A percentile compares a stretch with the other conserved stretches of the same genome.
phyloP scores from a whole-genome alignment of 2,797 vertebrate genomes.

The Alcedo atthis region DNA sequence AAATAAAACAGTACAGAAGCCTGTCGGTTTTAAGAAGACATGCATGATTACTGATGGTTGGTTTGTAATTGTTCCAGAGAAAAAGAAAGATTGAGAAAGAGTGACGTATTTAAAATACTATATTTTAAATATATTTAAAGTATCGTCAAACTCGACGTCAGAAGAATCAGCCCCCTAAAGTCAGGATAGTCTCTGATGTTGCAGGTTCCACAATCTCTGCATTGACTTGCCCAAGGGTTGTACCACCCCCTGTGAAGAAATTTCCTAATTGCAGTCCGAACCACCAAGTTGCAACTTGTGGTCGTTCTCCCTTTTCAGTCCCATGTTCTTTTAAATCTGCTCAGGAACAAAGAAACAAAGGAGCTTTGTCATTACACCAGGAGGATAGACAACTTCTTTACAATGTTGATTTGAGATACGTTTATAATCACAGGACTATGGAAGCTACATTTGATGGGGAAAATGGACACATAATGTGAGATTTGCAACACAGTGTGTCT shows the following conservation, averaged over 20 bases:
- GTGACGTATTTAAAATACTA: not conserved
- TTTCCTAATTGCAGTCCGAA: not conserved
- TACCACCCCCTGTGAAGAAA: not conserved
- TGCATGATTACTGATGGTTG: not conserved
- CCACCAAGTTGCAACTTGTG: not conserved
- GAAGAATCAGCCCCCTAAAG: not conserved
- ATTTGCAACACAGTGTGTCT: not conserved
- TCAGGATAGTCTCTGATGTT: not conserved
- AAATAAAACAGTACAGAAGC: not conserved
- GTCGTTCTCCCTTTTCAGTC: not conserved
- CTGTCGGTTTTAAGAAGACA: not conserved
- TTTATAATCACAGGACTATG: not conserved
- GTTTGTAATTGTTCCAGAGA: not conserved
- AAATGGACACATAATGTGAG: not conserved
- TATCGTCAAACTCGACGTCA: not conserved
- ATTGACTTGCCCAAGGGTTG: not conserved
- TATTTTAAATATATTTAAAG: not conserved
- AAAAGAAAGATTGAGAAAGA: not conserved
- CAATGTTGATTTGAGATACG: not conserved
- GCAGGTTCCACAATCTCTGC: not conserved
- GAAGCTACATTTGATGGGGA: not conserved
- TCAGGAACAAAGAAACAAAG: not conserved
- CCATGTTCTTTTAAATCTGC: not conserved
- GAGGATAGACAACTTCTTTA: not conserved
- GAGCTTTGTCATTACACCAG: not conserved